A percentile compares a stretch with the other conserved stretches of the same genome.
These are phyloP conservation scores for Litoditis marina DNA, from an alignment of 2,888 invertebrate genomes.

Conservation along the genomic window DNA sequence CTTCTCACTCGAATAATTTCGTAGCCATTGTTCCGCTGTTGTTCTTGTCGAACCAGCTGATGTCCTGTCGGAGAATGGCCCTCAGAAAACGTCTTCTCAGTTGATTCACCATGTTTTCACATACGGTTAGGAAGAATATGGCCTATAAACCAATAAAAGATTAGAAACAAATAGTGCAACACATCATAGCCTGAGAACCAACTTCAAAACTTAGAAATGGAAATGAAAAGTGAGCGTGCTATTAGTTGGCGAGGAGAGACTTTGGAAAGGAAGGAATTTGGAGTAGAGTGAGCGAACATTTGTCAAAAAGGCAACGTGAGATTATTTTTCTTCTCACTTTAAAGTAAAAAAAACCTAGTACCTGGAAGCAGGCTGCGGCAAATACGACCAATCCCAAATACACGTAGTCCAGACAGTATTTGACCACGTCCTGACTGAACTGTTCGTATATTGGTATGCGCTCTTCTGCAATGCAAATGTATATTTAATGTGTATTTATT, in stretches of 20 bases:
- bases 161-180: conserved; percentile 5
- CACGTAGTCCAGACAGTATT: conserved; percentile 43
- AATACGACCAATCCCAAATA: conserved; percentile 45
- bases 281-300: too few species aligned
- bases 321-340: too few species aligned
- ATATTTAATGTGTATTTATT: too few species aligned
- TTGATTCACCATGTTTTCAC: conserved; percentile 65
- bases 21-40: conserved; percentile 65
- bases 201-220: too few species aligned
- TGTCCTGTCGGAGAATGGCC: conserved; percentile 64
- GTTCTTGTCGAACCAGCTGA: conserved; percentile 65
- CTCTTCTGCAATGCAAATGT: not conserved
- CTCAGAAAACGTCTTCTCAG: conserved; percentile 64
- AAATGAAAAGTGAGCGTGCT: too few species aligned
- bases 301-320: too few species aligned
- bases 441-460: conserved; percentile 7
- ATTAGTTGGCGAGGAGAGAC: too few species aligned
- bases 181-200: too few species aligned
- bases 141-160: conserved; percentile 54
- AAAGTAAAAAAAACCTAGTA: too few species aligned
- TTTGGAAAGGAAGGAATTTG: not conserved
- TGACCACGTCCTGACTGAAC: conserved; percentile 33
- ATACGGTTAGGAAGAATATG: conserved; percentile 62
- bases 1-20: conserved; percentile 66
- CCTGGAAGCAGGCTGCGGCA: conserved; percentile 40